Evolutionary conservation across 2,797 vertebrate genomes (phyloP).

Genomic region (Acanthornis magna): DNA sequence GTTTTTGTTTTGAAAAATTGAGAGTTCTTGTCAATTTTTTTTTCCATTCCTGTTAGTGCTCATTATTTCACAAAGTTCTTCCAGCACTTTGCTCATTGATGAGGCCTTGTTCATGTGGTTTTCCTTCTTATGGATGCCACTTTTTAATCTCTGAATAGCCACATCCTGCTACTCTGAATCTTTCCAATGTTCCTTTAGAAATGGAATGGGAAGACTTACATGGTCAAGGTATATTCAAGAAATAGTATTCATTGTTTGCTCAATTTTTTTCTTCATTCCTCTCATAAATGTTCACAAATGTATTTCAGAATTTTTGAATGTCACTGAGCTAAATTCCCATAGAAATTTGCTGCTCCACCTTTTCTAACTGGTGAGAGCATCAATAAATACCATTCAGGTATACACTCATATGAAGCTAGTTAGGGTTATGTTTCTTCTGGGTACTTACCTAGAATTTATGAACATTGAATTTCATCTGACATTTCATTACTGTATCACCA

Average conservation of each 20-base stretch:
- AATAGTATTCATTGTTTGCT: not conserved
- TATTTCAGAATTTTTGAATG: not conserved
- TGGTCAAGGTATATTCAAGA: not conserved
- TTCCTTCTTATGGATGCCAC: not conserved
- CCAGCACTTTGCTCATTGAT: not conserved
- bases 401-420: not conserved
- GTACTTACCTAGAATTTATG: not conserved
- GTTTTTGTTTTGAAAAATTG: not conserved
- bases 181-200: not conserved
- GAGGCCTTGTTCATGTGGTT: not conserved
- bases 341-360: not conserved
- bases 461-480: not conserved
- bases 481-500: not conserved
- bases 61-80: not conserved
- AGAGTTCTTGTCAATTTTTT: not conserved
- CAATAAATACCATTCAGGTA: not conserved
- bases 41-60: not conserved
- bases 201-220: not conserved
- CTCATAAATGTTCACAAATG: not conserved
- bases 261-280: not conserved
- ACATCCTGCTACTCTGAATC: not conserved
- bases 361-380: not conserved
- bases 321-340: not conserved
- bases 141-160: not conserved
- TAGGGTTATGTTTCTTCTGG: not conserved